Percentiles rank a stretch among this genome's conserved stretches.
phyloP scores from a whole-genome alignment of 2,113 vertebrate genomes.

The Megaceryle maxima region DNA sequence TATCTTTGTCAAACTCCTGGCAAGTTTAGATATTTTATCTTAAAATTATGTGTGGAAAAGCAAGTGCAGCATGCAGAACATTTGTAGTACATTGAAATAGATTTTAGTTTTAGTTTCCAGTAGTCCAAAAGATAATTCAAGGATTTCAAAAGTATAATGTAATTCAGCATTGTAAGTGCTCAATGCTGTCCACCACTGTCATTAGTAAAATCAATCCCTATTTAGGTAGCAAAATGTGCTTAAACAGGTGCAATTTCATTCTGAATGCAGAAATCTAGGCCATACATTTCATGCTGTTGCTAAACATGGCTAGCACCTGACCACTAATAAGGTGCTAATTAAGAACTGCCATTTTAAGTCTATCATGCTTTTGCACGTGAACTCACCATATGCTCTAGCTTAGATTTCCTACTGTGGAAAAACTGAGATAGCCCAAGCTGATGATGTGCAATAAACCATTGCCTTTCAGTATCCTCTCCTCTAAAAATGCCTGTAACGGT shows the following conservation, averaged over 20 bases:
- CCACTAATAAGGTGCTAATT: constrained; percentile 57
- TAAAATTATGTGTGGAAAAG: not conserved
- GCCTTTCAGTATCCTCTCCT: not conserved
- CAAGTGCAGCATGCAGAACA: not conserved
- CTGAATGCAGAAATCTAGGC: not conserved
- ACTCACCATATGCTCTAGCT: constrained; percentile 47
- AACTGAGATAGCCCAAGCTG: not conserved
- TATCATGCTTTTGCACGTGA: not conserved
- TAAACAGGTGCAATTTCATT: not conserved
- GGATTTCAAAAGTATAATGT: not conserved
- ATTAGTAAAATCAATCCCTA: not conserved
- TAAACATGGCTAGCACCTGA: constrained; percentile 44
- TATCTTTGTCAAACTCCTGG: constrained; percentile 39
- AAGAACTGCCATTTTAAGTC: constrained; percentile 56
- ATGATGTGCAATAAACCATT: constrained; percentile 8
- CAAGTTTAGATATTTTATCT: constrained; percentile 3
- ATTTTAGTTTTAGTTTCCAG: not conserved
- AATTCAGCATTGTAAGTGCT: not conserved
- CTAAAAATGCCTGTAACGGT: not conserved
- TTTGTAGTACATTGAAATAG: not conserved
- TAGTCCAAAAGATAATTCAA: not conserved
- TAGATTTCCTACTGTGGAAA: constrained; percentile 6
- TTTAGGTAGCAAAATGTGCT: not conserved
- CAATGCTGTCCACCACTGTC: not conserved
- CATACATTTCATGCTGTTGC: constrained; percentile 3